Evolutionary conservation across 2,888 invertebrate species (phyloP).

Genomic region (Chrysopilus asiliformis): DNA sequence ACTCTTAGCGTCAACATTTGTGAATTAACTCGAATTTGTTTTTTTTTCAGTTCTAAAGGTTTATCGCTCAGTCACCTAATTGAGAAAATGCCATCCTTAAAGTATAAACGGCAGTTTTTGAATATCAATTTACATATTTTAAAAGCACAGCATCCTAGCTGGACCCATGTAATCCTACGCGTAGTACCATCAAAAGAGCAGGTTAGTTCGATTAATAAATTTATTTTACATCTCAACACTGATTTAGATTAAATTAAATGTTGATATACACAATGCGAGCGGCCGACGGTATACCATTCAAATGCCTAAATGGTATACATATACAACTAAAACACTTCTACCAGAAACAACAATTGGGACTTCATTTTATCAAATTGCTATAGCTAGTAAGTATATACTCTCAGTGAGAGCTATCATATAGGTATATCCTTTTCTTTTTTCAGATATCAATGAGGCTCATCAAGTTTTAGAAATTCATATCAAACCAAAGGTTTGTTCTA

Average conservation of each 20-base stretch:
- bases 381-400: conserved; percentile 31
- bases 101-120: conserved; percentile 36
- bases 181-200: conserved; percentile 48
- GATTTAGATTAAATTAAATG: conserved; percentile 46
- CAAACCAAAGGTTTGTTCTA: conserved; percentile 40
- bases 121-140: conserved; percentile 49
- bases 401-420: background rate
- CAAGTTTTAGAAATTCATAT: conserved; percentile 48
- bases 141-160: conserved; percentile 40
- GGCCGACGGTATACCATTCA: conserved; percentile 30
- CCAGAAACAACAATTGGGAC: conserved; percentile 43
- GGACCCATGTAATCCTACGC: conserved; percentile 58
- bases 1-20: too few species aligned
- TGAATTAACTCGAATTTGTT: too few species aligned
- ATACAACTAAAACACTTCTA: conserved; percentile 33
- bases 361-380: conserved; percentile 45
- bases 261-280: conserved; percentile 47
- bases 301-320: conserved; percentile 35
- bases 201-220: conserved; percentile 32
- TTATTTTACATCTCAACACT: conserved; percentile 5
- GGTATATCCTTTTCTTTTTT: conserved; percentile 1
- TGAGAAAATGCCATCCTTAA: conserved; percentile 40
- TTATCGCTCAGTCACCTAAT: conserved; percentile 45
- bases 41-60: conserved; percentile 39
- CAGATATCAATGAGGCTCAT: conserved; percentile 41